Percentiles rank a stretch among this genome's conserved stretches.
These are phyloP conservation scores for Aspidapion aeneum DNA, from an alignment of 2,888 invertebrate genomes.

Conservation along the genomic window DNA sequence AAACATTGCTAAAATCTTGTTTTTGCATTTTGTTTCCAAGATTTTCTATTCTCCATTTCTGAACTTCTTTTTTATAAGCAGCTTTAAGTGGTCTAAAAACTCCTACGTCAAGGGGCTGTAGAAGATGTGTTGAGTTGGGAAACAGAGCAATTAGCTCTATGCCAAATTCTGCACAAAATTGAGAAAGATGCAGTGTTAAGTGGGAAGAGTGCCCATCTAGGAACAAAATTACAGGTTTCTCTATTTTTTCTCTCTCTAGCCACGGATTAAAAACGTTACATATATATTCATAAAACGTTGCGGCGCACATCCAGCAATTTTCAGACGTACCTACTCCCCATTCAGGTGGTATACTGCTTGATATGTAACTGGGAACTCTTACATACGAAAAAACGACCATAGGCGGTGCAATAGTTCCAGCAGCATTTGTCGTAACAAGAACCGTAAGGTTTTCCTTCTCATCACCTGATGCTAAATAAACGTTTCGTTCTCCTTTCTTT, in stretches of 20 bases:
- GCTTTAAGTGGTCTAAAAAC: slow-evolving; percentile 12
- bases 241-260: slow-evolving; percentile 8
- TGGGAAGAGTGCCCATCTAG: slow-evolving; percentile 9
- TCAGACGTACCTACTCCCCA: slow-evolving; percentile 10
- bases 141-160: slow-evolving; percentile 10
- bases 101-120: slow-evolving; percentile 6
- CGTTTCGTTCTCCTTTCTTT: slow-evolving; percentile 35
- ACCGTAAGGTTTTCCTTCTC: slow-evolving; percentile 33
- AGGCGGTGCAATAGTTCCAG: slow-evolving; percentile 26
- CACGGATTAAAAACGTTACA: slow-evolving; percentile 18
- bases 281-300: slow-evolving; percentile 9
- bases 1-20: slow-evolving; percentile 8
- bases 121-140: slow-evolving; percentile 10
- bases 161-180: slow-evolving; percentile 17
- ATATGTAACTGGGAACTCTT: slow-evolving; percentile 30
- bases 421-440: slow-evolving; percentile 31
- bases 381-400: slow-evolving; percentile 36
- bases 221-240: slow-evolving; percentile 5
- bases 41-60: slow-evolving; percentile 9
- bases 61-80: slow-evolving; percentile 14
- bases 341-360: slow-evolving; percentile 28
- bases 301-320: slow-evolving; percentile 5
- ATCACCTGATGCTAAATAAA: slow-evolving; percentile 23
- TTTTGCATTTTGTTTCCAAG: slow-evolving; percentile 2
- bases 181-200: slow-evolving; percentile 3